Evolutionary conservation across 2,113 vertebrate species (phyloP).

Genomic region (Marmota monax): DNA sequence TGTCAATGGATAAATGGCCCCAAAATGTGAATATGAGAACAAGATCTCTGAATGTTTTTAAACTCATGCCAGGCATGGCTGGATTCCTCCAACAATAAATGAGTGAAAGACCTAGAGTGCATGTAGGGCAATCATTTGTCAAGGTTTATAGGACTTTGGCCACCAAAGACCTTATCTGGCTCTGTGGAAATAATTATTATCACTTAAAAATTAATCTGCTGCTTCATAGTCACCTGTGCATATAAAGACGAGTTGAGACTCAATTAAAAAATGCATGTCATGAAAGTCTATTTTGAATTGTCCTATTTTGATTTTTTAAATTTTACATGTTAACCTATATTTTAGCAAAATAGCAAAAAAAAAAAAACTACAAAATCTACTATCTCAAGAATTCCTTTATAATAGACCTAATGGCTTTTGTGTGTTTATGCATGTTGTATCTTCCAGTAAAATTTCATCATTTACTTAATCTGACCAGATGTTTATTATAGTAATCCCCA

Average conservation of each 20-base stretch:
- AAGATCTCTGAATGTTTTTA: constrained; percentile 67
- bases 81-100: constrained; percentile 17
- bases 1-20: constrained; percentile 75
- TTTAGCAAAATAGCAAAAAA: neutral
- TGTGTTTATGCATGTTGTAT: neutral
- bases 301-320: neutral
- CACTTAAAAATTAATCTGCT: constrained; percentile 41
- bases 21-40: constrained; percentile 58
- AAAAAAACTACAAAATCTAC: neutral
- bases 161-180: neutral
- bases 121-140: neutral
- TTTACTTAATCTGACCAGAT: neutral
- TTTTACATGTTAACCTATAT: neutral
- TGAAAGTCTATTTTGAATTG: neutral
- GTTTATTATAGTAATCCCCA: neutral
- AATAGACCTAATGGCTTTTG: neutral
- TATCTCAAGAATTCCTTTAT: neutral
- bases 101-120: neutral
- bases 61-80: constrained; percentile 9
- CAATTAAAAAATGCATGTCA: neutral
- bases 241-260: neutral
- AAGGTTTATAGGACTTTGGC: neutral
- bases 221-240: neutral
- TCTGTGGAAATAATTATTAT: neutral
- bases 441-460: neutral